These are phyloP conservation scores for Naso thynnoides DNA, from an alignment of 2,797 vertebrate species.

Conservation along the genomic window DNA sequence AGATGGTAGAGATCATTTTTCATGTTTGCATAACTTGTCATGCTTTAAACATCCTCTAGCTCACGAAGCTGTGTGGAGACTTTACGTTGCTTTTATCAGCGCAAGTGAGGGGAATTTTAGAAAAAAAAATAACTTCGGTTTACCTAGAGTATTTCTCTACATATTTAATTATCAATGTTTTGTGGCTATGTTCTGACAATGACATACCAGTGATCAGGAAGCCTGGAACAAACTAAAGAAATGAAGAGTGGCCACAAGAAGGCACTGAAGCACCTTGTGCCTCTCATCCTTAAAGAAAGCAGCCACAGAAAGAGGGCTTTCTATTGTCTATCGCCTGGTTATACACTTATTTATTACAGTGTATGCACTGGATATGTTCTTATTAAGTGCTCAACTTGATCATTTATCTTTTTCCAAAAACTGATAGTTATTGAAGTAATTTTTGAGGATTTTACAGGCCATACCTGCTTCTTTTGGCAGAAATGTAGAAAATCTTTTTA, in stretches of 20 bases:
- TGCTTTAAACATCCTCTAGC: conserved; percentile 43
- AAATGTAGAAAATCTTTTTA: conserved; percentile 16
- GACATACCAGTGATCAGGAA: background rate
- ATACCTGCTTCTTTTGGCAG: conserved; percentile 6
- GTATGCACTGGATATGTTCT: background rate
- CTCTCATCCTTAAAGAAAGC: background rate
- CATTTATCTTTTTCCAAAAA: background rate
- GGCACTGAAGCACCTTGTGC: conserved; percentile 73
- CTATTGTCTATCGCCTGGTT: background rate
- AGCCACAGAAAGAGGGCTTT: background rate
- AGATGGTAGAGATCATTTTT: conserved; percentile 50
- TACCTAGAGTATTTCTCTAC: conserved; percentile 11
- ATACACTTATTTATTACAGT: background rate
- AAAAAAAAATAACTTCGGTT: background rate
- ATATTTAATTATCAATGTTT: conserved; percentile 7
- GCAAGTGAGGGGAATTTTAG: conserved; percentile 7
- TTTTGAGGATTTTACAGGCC: conserved; percentile 13
- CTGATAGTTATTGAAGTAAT: conserved; percentile 1
- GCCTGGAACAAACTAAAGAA: conserved; percentile 13
- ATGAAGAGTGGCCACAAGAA: conserved; percentile 72
- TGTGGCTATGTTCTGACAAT: background rate
- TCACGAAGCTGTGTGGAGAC: conserved; percentile 14
- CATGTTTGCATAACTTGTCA: conserved; percentile 41
- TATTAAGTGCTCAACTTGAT: background rate
- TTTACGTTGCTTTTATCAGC: conserved; percentile 32